Evolutionary conservation across 2,888 invertebrate genomes (phyloP), one percentile per base, ranked within the genome.

Genomic region (Lymantria monacha): DNA sequence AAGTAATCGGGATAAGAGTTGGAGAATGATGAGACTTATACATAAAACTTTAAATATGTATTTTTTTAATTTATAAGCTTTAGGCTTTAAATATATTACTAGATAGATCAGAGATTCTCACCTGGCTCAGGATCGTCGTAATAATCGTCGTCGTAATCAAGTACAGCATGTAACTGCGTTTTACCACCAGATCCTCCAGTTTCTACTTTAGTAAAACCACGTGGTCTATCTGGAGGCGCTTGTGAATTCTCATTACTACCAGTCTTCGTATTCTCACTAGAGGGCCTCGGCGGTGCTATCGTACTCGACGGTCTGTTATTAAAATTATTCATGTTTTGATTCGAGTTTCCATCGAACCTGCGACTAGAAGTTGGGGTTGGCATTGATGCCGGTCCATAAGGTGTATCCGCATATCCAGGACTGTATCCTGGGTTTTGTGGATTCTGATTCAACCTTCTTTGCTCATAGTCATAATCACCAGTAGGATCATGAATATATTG

Each of bases 91-190:
- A 22, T 22, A 22, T 22, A 22, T 22, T 22, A 22, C 5, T 5
- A 22, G 5, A 22, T 22, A 22, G 22, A 33, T 33, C 9, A 33
- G 7, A 33, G 9, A 33, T 33, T 10, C 63, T 78, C 71, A 90
- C 90, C 86, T 68, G 87, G 83, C 42, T 91, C 93, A 58, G 93
- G 92, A 57, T 94, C 94, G 63, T 95, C 94, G 52, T 94, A 94
- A 69, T 94, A 93, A 42, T 82, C 84, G 54, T 95, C 76, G 11
- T 77, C 95, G 69, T 95, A 95, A 76, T 95, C 95, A 46, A 95
- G 88, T 15, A 95, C 93, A 3, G 95, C 95, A 77, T 95, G 95
- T 53, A 95, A 83, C 65, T 94, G 94, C 1, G 94, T 94, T 74
- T 93, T 93, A 12, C 89, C 86, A 69, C 87, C 94, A 53, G 84